Evolutionary conservation across 2,113 vertebrate genomes (phyloP).

Genomic region (Gavia stellata): DNA sequence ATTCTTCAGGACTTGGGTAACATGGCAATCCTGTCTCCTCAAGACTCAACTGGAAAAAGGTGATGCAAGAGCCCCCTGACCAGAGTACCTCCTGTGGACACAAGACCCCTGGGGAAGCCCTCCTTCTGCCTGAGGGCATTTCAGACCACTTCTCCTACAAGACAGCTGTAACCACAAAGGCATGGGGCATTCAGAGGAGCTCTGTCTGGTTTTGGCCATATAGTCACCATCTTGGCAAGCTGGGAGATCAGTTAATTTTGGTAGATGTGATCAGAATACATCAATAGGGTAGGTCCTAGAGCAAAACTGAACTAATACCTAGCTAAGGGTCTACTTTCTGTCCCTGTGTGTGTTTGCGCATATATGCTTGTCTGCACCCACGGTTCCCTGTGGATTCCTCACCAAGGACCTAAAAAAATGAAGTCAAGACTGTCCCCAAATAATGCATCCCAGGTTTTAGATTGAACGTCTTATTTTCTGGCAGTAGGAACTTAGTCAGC

Average conservation of each 20-base stretch:
- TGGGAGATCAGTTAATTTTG: neutral
- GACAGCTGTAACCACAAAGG: neutral
- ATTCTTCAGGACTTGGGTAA: neutral
- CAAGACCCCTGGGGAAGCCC: neutral
- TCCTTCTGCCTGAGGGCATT: neutral
- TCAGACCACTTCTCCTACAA: neutral
- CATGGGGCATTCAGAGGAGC: neutral
- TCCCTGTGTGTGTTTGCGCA: neutral
- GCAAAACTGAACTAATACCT: neutral
- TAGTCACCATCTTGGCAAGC: neutral
- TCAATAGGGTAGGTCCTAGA: neutral
- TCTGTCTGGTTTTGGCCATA: neutral
- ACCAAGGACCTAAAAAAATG: neutral
- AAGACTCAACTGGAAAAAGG: neutral
- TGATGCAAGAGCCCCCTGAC: neutral
- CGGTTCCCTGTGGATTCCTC: neutral
- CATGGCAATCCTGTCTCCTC: neutral
- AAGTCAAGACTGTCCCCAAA: neutral
- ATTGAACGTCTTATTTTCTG: neutral
- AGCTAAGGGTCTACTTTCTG: neutral
- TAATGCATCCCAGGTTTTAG: neutral
- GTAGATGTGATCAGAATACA: neutral
- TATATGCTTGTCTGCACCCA: neutral
- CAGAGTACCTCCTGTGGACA: neutral
- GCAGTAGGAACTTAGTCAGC: neutral